phyloP scores from a whole-genome alignment of 2,888 invertebrate genomes.

The Mamestra brassicae region DNA sequence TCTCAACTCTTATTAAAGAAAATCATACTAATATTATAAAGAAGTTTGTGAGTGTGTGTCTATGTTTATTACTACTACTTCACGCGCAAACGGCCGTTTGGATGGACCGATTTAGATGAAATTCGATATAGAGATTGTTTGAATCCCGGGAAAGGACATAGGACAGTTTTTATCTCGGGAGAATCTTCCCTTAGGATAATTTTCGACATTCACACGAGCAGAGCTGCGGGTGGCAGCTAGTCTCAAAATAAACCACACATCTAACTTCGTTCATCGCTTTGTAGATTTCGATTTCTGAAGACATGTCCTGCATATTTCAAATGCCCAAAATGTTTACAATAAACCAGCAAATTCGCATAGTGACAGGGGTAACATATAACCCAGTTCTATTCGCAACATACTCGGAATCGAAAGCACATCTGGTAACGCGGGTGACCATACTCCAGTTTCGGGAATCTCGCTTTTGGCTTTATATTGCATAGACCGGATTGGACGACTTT shows the following conservation, averaged over 20 bases:
- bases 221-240: too few species aligned
- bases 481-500: constrained; percentile 69
- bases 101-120: too few species aligned
- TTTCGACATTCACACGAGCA: too few species aligned
- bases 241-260: not conserved
- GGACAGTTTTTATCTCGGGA: too few species aligned
- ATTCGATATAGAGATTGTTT: too few species aligned
- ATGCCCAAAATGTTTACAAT: constrained; percentile 18
- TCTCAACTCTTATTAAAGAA: not conserved
- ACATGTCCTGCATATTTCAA: not conserved
- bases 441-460: constrained; percentile 66
- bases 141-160: too few species aligned
- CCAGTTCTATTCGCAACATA: constrained; percentile 46
- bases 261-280: not conserved
- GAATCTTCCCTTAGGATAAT: too few species aligned
- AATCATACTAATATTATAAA: not conserved
- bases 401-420: constrained; percentile 69
- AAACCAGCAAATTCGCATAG: constrained; percentile 14
- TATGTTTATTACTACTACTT: too few species aligned
- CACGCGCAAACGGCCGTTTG: too few species aligned
- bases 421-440: constrained; percentile 72
- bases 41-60: too few species aligned
- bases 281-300: not conserved
- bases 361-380: constrained; percentile 22
- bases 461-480: constrained; percentile 71